Conservation (phyloP, 2,888 invertebrate genomes). For the Drosophila kanekoi region DNA sequence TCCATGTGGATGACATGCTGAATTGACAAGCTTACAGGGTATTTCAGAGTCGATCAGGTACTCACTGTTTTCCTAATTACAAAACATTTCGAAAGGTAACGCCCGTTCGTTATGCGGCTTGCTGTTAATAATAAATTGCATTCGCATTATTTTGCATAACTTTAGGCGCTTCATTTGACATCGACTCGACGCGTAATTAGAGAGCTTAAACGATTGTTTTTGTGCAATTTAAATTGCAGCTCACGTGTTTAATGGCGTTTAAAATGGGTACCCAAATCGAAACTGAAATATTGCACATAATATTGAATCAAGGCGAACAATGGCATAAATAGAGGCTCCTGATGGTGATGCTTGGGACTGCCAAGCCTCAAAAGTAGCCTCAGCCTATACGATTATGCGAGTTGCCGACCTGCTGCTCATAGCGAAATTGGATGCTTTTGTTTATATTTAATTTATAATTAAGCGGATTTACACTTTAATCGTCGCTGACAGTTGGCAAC, state of each 20-base stretch:
- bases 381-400: no score
- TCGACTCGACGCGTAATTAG: conserved; percentile 45
- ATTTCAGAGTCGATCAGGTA: not conserved
- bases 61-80: conserved; percentile 52
- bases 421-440: conserved; percentile 2
- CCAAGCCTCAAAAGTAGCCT: not conserved
- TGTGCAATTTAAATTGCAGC: conserved; percentile 47
- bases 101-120: conserved; percentile 25
- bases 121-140: conserved; percentile 72
- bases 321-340: not conserved
- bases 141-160: conserved; percentile 45
- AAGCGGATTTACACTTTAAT: conserved; percentile 69
- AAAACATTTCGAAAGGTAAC: conserved; percentile 47
- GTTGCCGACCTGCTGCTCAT: no score
- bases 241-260: conserved; percentile 41
- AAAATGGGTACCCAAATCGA: conserved; percentile 1
- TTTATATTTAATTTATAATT: conserved; percentile 64
- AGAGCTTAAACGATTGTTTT: conserved; percentile 53
- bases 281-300: conserved; percentile 3
- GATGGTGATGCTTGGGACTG: not conserved
- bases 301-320: conserved; percentile 5
- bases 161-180: conserved; percentile 54
- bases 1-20: no score
- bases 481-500: conserved; percentile 72
- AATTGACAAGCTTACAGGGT: conserved; percentile 3